Conservation (phyloP, 2,113 vertebrate genomes). For the Cheilinus undulatus region DNA sequence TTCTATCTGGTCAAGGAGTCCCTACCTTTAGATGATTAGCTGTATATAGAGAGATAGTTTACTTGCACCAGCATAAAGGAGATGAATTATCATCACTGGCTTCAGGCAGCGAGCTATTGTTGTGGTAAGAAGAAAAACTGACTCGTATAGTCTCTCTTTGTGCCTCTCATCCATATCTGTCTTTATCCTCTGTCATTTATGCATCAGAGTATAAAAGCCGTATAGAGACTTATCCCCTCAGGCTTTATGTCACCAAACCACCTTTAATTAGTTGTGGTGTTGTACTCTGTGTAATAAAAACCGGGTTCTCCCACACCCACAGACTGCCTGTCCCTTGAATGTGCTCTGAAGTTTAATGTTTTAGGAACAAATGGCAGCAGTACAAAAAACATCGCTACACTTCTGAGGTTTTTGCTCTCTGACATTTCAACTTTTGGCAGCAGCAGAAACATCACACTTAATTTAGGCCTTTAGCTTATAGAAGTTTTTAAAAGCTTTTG, state of each 20-base stretch:
- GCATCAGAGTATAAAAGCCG: slow-evolving; percentile 12
- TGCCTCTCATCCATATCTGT: slow-evolving; percentile 7
- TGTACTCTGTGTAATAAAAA: slow-evolving; percentile 26
- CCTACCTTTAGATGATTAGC: neutral
- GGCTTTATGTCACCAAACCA: slow-evolving; percentile 41
- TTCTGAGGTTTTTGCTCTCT: slow-evolving; percentile 32
- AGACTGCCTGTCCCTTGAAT: slow-evolving; percentile 25
- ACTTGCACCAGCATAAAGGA: neutral
- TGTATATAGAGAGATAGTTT: neutral
- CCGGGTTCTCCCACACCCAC: slow-evolving; percentile 35
- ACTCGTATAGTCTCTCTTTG: neutral
- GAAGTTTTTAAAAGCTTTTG: slow-evolving; percentile 38
- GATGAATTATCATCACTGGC: slow-evolving; percentile 10
- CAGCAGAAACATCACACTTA: slow-evolving; percentile 44
- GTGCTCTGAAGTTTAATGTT: slow-evolving; percentile 35
- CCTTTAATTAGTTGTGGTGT: slow-evolving; percentile 40
- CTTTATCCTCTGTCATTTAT: slow-evolving; percentile 32
- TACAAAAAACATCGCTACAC: slow-evolving; percentile 34
- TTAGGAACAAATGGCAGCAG: slow-evolving; percentile 38
- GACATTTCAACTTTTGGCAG: slow-evolving; percentile 57
- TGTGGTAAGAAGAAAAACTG: neutral
- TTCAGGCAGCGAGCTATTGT: slow-evolving; percentile 1
- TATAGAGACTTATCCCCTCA: slow-evolving; percentile 25
- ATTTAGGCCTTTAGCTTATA: slow-evolving; percentile 38
- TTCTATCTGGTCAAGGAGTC: neutral